Percentiles rank a stretch among this genome's conserved stretches.
Evolutionary conservation across 2,113 vertebrate genomes (phyloP).

Genomic region (Manacus vitellinus): DNA sequence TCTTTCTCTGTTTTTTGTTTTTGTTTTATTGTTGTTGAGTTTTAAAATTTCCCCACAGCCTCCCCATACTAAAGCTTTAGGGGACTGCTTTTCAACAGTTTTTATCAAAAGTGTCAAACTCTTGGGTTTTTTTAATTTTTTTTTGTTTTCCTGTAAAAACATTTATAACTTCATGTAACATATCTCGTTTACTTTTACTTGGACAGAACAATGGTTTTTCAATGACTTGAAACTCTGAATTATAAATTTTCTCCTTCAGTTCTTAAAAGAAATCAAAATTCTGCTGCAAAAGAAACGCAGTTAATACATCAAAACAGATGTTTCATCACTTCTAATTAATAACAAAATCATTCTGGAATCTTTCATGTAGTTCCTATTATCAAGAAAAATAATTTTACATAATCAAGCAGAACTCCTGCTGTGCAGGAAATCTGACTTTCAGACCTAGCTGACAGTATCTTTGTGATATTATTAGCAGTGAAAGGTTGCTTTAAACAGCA

Average conservation of each 20-base stretch:
- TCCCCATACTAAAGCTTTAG: not conserved
- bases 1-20: no score
- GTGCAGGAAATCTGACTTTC: not conserved
- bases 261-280: not conserved
- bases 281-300: not conserved
- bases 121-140: accelerated
- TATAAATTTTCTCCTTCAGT: not conserved
- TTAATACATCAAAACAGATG: not conserved
- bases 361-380: not conserved
- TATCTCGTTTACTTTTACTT: not conserved
- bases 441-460: not conserved
- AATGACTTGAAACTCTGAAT: not conserved
- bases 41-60: not conserved
- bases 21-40: not conserved
- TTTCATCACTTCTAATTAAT: not conserved
- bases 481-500: not conserved
- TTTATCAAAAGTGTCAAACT: not conserved
- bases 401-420: not conserved
- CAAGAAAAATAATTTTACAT: slow-evolving; percentile 8
- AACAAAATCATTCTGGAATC: not conserved
- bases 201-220: not conserved
- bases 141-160: not conserved
- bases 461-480: not conserved
- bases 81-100: not conserved
- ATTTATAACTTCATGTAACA: accelerated